Base-by-base conservation (phyloP, 2,797 vertebrate genomes). In the Ctenopoma multispine region DNA sequence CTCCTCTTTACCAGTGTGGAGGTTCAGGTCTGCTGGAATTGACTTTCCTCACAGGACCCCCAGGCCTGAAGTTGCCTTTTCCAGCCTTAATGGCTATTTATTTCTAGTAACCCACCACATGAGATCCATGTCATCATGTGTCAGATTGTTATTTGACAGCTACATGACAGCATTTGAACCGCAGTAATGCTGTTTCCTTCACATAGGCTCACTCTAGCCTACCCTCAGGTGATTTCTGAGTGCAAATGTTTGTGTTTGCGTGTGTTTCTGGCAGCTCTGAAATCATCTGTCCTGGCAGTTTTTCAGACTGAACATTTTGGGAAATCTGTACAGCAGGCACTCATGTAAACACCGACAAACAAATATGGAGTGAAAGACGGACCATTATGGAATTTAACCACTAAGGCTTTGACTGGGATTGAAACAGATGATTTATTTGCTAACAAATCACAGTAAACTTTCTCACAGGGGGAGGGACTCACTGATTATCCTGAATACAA, bases 251-350 rank as follows among this genome's bases (percentile, higher is more conserved):
- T 43, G 41, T 43, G 18, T 46, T 7, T 27, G 14, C 17, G 34
- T 29, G 34, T 38, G 65, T 17, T 20, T 31, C 13, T 3, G 47
- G 23, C 44, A 29, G 29, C 29, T 18, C 47, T 29, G 17, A 40
- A 54, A 47, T 65, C 3, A 7, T 47, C 71, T 53, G 23, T 66
- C 18, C 62, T 65, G 56, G 55, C 63, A 66, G 62, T 36, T 44
- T 31, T 23, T 47, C 29, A 66, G 51, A 53, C 34, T 14, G 18
- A 40, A 43, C 48, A 73, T 54, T 63, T 40, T 54, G 62, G 71
- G 71, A 73, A 73, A 73, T 73, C 48, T 66, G 40, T 20, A 24
- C 21, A 69, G 40, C 34, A 44, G 67, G 20, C 40, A n/a, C 48
- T 58, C 54, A 17, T 40, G 63, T 66, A 60, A 73, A 73, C 53